Percentiles rank a stretch among this genome's conserved stretches.
Conservation (phyloP, 1,140 invertebrate genomes). For the Brachionus koreanus region DNA sequence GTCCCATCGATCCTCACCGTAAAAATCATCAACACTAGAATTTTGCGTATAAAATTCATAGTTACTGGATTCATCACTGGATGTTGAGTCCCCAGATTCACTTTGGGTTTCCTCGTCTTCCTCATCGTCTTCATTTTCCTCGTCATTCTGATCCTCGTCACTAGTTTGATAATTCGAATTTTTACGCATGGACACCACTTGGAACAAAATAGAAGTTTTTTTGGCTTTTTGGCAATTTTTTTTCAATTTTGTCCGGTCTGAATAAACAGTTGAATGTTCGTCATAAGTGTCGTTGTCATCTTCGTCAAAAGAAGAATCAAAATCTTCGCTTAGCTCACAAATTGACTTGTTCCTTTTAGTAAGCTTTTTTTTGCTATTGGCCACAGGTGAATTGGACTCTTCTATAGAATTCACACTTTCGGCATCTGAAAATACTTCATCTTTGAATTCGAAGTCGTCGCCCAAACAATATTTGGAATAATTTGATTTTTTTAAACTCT, state of each 20-base stretch:
- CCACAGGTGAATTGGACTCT: background rate
- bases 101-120: background rate
- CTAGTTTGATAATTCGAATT: background rate
- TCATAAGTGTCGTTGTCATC: background rate
- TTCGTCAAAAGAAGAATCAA: background rate
- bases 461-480: background rate
- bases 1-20: background rate
- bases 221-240: slow-evolving; percentile 6
- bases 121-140: slow-evolving; percentile 1
- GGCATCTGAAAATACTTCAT: background rate
- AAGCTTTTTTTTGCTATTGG: background rate
- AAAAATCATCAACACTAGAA: background rate
- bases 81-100: background rate
- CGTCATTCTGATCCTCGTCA: background rate
- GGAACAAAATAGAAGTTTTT: slow-evolving; percentile 1
- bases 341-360: background rate
- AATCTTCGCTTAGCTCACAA: background rate
- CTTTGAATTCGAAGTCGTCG: background rate
- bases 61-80: background rate
- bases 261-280: background rate
- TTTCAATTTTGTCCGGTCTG: background rate
- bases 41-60: background rate
- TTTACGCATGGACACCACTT: background rate
- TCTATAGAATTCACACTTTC: slow-evolving; percentile 12
- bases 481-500: slow-evolving; percentile 3